Percentiles rank a stretch among this genome's conserved stretches.
These are phyloP conservation scores for Yponomeuta evonymella DNA, from an alignment of 2,888 invertebrate species.

Conservation along the genomic window DNA sequence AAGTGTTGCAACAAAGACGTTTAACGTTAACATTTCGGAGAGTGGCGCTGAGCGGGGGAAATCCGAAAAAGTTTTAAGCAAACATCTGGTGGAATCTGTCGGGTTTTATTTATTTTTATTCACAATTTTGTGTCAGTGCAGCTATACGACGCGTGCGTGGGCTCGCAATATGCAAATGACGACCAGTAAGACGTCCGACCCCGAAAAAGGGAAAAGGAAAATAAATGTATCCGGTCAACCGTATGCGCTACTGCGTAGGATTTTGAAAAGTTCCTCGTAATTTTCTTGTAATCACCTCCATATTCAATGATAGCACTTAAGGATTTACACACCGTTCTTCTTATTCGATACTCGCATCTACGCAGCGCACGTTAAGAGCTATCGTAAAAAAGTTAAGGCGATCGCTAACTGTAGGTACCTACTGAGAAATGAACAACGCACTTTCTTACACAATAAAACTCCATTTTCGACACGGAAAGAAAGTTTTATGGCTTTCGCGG, in stretches of 20 bases:
- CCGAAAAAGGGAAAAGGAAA: slow-evolving; percentile 67
- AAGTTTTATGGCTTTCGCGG: neutral
- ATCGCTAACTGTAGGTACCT: too few relatives aligned
- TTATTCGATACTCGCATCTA: neutral
- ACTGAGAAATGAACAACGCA: neutral
- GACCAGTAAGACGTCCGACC: slow-evolving; percentile 64
- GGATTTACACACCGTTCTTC: neutral
- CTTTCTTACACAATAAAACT: slow-evolving; percentile 8
- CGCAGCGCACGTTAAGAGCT: too few relatives aligned
- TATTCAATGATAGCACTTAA: too few relatives aligned
- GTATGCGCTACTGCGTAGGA: slow-evolving; percentile 41
- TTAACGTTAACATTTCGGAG: neutral
- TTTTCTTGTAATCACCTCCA: slow-evolving; percentile 6
- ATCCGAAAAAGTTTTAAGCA: neutral
- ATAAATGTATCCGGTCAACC: slow-evolving; percentile 62
- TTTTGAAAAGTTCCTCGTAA: slow-evolving; percentile 16
- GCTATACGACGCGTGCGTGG: slow-evolving; percentile 39
- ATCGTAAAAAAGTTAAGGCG: too few relatives aligned
- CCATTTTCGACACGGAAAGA: neutral
- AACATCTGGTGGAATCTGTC: slow-evolving; percentile 5
- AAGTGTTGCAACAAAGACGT: neutral
- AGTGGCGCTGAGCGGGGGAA: neutral
- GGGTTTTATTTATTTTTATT: slow-evolving; percentile 8
- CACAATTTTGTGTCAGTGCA: slow-evolving; percentile 9
- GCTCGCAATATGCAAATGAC: slow-evolving; percentile 57